phyloP scores from a whole-genome alignment of 2,888 invertebrate genomes.

The Patella depressa region DNA sequence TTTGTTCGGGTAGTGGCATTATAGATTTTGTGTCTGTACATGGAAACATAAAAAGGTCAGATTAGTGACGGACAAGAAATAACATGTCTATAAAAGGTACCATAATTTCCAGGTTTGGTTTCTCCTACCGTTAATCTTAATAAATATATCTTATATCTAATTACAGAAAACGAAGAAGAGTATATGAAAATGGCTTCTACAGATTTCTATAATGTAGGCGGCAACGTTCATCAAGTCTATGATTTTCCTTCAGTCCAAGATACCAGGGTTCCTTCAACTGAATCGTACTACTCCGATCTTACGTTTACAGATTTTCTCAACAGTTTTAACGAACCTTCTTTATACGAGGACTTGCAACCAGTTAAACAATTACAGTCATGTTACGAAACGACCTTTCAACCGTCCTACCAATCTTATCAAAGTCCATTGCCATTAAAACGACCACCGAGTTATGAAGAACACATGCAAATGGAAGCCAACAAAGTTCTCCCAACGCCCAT shows the following conservation, averaged over 20 bases:
- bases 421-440: slow-evolving; percentile 12
- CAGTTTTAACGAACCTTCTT: background rate
- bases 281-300: background rate
- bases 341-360: background rate
- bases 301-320: background rate
- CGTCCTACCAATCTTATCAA: background rate
- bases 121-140: too few species aligned
- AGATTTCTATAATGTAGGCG: too few species aligned
- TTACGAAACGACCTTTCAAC: background rate
- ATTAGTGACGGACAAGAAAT: too few species aligned
- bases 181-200: too few species aligned
- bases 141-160: too few species aligned
- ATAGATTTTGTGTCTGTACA: too few species aligned
- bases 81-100: too few species aligned
- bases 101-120: too few species aligned
- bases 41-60: too few species aligned
- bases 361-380: background rate
- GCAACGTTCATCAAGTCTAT: background rate
- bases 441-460: slow-evolving; percentile 18
- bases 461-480: slow-evolving; percentile 13
- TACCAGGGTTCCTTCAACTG: background rate
- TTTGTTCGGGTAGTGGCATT: too few species aligned
- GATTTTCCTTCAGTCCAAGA: background rate
- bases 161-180: too few species aligned
- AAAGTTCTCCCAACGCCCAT: background rate